Conservation (phyloP, 2,888 invertebrate genomes). For the Harpagoxenus sublaevis region DNA sequence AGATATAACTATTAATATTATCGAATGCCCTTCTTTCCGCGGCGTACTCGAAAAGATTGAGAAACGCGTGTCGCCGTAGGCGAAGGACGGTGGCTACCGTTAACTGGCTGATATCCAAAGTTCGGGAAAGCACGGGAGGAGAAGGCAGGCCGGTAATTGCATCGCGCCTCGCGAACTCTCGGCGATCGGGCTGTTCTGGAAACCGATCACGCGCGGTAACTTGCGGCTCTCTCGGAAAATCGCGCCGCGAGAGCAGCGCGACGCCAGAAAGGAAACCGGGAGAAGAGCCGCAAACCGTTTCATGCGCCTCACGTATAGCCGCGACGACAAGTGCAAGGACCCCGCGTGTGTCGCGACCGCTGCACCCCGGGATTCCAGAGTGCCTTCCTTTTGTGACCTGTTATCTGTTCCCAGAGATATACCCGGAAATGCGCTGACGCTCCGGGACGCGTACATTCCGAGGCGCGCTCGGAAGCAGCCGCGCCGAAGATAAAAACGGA, state of each 20-base stretch:
- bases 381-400: constrained; percentile 66
- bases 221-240: constrained; percentile 50
- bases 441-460: constrained; percentile 19
- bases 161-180: constrained; percentile 34
- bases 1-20: not conserved
- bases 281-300: constrained; percentile 23
- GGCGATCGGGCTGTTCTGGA: constrained; percentile 42
- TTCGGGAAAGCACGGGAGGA: constrained; percentile 25
- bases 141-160: constrained; percentile 11
- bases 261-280: constrained; percentile 45
- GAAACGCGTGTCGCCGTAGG: not conserved
- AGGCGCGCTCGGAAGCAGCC: too few relatives aligned
- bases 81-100: constrained; percentile 29
- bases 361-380: constrained; percentile 73
- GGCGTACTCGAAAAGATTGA: not conserved
- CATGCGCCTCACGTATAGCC: constrained; percentile 60
- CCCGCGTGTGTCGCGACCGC: constrained; percentile 61
- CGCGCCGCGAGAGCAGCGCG: constrained; percentile 18
- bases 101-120: constrained; percentile 53
- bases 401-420: constrained; percentile 73
- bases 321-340: constrained; percentile 58
- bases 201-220: constrained; percentile 51
- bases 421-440: constrained; percentile 68
- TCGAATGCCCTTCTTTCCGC: not conserved
- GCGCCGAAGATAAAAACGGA: constrained; percentile 3